Conservation (phyloP, 2,797 vertebrate genomes). For the Epinephelus malabaricus region DNA sequence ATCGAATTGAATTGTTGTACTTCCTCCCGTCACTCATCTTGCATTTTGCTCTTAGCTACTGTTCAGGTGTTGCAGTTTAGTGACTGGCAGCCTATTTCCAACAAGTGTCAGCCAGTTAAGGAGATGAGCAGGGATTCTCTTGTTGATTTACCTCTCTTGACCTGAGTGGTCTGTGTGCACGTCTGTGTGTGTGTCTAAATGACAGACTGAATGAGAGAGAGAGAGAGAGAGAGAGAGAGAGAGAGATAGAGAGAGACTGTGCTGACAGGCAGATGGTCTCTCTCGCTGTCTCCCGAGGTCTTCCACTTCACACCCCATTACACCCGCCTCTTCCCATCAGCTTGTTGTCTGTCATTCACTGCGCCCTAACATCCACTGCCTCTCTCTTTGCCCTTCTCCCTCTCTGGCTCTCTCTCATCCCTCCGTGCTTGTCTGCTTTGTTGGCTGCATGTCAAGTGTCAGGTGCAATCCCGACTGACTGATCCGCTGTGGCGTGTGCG, state of each 20-base stretch:
- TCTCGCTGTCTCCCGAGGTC: conserved; percentile 80
- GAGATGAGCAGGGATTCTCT: conserved; percentile 51
- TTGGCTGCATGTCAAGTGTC: conserved; percentile 80
- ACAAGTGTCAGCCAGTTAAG: conserved; percentile 62
- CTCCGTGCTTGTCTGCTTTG: conserved; percentile 73
- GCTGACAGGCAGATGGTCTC: conserved; percentile 78
- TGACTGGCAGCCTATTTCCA: conserved; percentile 45
- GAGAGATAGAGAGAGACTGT: conserved; percentile 24
- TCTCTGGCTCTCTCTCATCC: conserved; percentile 51
- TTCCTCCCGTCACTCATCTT: not conserved
- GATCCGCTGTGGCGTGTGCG: conserved; percentile 76
- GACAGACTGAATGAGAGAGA: conserved; percentile 13
- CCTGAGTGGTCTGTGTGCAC: conserved; percentile 26
- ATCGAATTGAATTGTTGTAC: no score
- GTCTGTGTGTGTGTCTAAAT: not conserved
- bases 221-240: conserved; percentile 27
- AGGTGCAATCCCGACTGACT: conserved; percentile 80
- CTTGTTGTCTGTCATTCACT: conserved; percentile 82
- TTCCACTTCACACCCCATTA: conserved; percentile 92
- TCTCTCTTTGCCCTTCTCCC: conserved; percentile 25
- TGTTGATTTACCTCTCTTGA: conserved; percentile 53
- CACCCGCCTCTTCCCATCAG: conserved; percentile 85
- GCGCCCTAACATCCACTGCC: conserved; percentile 56
- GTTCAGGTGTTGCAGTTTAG: conserved; percentile 33
- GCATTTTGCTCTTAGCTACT: not conserved